A percentile compares a stretch with the other conserved stretches of the same genome.
phyloP scores from a whole-genome alignment of 2,797 vertebrate species.

The Crocodylus rhombifer region DNA sequence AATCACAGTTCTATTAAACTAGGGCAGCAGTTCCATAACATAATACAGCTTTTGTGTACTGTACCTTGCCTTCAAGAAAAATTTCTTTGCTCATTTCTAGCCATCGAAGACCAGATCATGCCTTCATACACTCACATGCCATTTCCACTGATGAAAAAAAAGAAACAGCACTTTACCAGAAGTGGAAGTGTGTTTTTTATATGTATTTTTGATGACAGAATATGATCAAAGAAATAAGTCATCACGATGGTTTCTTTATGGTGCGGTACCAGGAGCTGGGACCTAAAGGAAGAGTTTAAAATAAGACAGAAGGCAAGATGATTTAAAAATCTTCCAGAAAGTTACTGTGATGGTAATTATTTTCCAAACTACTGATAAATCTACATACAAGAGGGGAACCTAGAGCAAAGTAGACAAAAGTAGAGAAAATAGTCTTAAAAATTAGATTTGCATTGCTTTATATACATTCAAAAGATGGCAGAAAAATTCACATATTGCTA shows the following conservation, averaged over 20 bases:
- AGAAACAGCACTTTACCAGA: no score
- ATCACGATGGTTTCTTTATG: background rate
- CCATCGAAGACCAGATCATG: background rate
- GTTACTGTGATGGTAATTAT: background rate
- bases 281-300: background rate
- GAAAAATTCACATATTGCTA: background rate
- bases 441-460: background rate
- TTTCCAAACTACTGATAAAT: background rate
- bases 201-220: background rate
- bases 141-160: background rate
- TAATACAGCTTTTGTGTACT: background rate
- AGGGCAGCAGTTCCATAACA: background rate
- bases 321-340: background rate
- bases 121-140: background rate
- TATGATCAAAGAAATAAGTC: background rate
- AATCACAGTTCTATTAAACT: background rate
- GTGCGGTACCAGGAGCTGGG: background rate
- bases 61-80: background rate
- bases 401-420: background rate
- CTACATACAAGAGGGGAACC: background rate
- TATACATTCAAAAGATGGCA: background rate
- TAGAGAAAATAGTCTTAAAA: background rate
- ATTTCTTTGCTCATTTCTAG: background rate
- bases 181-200: no score
- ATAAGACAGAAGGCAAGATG: background rate